phyloP scores from a whole-genome alignment of 2,113 vertebrate species.

The Girardinichthys multiradiatus region DNA sequence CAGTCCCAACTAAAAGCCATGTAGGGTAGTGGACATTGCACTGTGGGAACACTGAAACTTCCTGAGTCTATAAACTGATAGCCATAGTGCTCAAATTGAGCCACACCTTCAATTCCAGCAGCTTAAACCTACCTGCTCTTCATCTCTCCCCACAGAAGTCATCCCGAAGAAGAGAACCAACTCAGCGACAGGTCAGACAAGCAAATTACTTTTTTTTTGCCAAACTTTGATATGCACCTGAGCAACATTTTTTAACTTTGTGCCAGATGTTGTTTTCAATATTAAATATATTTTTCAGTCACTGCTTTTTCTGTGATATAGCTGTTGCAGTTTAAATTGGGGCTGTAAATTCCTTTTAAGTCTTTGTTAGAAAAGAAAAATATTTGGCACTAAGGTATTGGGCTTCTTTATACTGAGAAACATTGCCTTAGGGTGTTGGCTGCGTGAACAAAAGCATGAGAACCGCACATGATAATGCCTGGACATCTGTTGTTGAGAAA shows the following conservation, averaged over 20 bases:
- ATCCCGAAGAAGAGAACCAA: slow-evolving; percentile 76
- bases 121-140: slow-evolving; percentile 47
- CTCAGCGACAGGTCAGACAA: slow-evolving; percentile 74
- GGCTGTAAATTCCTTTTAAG: neutral
- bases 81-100: slow-evolving; percentile 31
- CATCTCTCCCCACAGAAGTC: slow-evolving; percentile 67
- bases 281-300: neutral
- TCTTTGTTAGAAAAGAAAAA: neutral
- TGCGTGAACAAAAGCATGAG: slow-evolving; percentile 19
- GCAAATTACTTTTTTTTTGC: neutral
- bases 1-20: slow-evolving; percentile 41
- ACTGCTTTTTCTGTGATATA: neutral
- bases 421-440: slow-evolving; percentile 18
- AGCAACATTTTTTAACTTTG: neutral
- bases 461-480: slow-evolving; percentile 3
- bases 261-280: neutral
- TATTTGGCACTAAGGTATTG: neutral
- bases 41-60: slow-evolving; percentile 20
- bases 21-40: slow-evolving; percentile 49
- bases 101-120: slow-evolving; percentile 51
- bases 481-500: slow-evolving; percentile 7
- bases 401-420: neutral
- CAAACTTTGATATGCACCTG: neutral
- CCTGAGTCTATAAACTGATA: slow-evolving; percentile 38
- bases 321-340: neutral